These are phyloP conservation scores for Ornithoptera priamus DNA, from an alignment of 2,888 invertebrate species.

Conservation along the genomic window DNA sequence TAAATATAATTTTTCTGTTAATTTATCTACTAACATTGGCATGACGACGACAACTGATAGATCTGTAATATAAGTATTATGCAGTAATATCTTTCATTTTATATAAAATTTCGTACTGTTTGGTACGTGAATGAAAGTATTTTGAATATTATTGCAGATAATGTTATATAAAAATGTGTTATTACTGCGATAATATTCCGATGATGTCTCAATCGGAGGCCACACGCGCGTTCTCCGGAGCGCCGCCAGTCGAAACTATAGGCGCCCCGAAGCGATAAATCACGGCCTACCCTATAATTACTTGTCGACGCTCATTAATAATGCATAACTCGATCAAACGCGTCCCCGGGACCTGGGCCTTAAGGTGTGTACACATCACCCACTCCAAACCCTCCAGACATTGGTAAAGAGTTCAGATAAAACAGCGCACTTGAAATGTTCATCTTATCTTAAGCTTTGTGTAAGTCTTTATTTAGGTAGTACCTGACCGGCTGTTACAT, in stretches of 20 bases:
- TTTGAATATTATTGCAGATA: background rate
- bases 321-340: constrained; percentile 77
- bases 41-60: background rate
- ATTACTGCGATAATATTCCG: too few relatives aligned
- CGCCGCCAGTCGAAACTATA: constrained; percentile 37
- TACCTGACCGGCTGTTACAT: too few relatives aligned
- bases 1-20: background rate
- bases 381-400: too few relatives aligned
- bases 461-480: too few relatives aligned
- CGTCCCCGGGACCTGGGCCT: constrained; percentile 36
- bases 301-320: constrained; percentile 71
- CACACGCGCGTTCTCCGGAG: constrained; percentile 39
- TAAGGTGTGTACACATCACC: constrained; percentile 35
- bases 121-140: background rate
- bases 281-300: constrained; percentile 67
- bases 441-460: too few relatives aligned
- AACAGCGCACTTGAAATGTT: too few relatives aligned
- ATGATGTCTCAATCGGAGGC: constrained; percentile 44
- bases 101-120: background rate
- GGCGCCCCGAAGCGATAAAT: constrained; percentile 55
- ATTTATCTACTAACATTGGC: background rate
- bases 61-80: background rate
- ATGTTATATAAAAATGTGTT: background rate
- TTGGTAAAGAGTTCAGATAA: too few relatives aligned
- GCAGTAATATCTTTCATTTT: too few relatives aligned